phyloP scores from a whole-genome alignment of 92 coral and sea anemone species.

The Porites evermanni region DNA sequence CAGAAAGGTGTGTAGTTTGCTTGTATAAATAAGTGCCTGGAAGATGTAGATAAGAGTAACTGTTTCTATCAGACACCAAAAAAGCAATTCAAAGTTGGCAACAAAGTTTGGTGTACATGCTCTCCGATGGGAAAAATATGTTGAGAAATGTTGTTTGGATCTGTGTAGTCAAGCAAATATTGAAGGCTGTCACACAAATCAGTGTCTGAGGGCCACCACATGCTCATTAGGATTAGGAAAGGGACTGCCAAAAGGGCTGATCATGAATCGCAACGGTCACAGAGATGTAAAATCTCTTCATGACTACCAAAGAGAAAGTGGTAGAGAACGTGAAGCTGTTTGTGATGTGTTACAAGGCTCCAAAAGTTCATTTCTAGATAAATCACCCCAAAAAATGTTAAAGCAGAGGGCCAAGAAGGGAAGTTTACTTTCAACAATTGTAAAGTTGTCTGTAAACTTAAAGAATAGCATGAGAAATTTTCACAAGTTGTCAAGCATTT shows the following conservation, averaged over 20 bases:
- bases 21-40: slow-evolving; percentile 18
- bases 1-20: slow-evolving; percentile 30
- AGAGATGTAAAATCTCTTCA: slow-evolving; percentile 43
- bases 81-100: slow-evolving; percentile 1
- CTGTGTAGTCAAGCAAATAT: slow-evolving; percentile 26
- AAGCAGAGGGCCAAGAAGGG: slow-evolving; percentile 1
- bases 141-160: slow-evolving; percentile 26
- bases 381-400: slow-evolving; percentile 8
- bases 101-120: slow-evolving; percentile 22
- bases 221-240: slow-evolving; percentile 31
- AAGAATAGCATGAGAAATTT: neutral
- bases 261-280: slow-evolving; percentile 46
- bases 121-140: slow-evolving; percentile 5
- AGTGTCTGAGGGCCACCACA: slow-evolving; percentile 51
- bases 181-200: slow-evolving; percentile 43
- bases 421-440: slow-evolving; percentile 13
- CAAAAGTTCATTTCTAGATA: slow-evolving; percentile 20
- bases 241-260: slow-evolving; percentile 35
- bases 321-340: slow-evolving; percentile 32
- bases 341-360: slow-evolving; percentile 29
- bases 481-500: neutral
- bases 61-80: slow-evolving; percentile 7
- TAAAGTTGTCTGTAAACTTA: neutral
- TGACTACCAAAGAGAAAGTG: slow-evolving; percentile 35
- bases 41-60: slow-evolving; percentile 11